phyloP scores from a whole-genome alignment of 37 sponge, comb jelly and placozoan genomes.

The Oopsacas minuta region DNA sequence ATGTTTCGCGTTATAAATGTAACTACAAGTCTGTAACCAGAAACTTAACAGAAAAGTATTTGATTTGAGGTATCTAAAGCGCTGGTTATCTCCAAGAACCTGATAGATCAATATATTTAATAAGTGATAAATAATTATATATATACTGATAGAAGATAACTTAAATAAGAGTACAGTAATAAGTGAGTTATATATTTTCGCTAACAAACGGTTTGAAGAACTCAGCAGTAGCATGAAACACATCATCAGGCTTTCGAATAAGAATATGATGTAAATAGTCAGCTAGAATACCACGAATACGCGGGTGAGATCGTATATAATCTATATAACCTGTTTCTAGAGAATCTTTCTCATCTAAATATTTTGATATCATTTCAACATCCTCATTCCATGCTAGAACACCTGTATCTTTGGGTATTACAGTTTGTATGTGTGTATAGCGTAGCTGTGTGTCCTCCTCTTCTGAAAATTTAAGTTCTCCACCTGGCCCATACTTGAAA shows the following conservation, averaged over 20 bases:
- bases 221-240: constrained; percentile 18
- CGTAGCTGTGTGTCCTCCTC: not conserved
- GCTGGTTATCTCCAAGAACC: no score
- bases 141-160: no score
- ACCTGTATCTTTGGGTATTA: constrained; percentile 25
- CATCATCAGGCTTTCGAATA: constrained; percentile 81
- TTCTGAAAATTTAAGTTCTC: not conserved
- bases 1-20: no score
- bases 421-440: not conserved
- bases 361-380: constrained; percentile 76
- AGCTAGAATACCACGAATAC: constrained; percentile 70
- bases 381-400: constrained; percentile 87
- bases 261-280: constrained; percentile 80
- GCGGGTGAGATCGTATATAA: constrained; percentile 70
- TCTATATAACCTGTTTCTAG: constrained; percentile 43
- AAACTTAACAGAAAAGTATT: no score
- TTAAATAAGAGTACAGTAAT: no score
- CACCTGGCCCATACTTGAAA: not conserved
- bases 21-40: no score
- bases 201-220: not conserved
- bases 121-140: no score
- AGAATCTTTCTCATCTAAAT: constrained; percentile 68
- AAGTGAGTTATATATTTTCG: not conserved
- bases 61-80: no score
- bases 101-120: no score